Conservation (phyloP, 2,888 invertebrate genomes). For the Drosophila merina region DNA sequence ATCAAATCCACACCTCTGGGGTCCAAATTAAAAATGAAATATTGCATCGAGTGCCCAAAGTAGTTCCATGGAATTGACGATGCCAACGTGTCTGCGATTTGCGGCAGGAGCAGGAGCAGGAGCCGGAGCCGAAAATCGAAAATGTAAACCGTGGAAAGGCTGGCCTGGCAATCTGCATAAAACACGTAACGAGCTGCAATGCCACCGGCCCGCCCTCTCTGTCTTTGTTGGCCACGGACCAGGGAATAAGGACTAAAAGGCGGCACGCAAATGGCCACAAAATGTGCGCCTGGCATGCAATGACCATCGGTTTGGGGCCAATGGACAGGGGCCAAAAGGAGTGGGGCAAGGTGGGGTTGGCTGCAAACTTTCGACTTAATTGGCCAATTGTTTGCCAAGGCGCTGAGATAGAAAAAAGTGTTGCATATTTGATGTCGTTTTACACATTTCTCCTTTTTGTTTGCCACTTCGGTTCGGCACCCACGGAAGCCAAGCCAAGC, state of each 20-base stretch:
- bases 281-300: constrained; percentile 67
- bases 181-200: constrained; percentile 59
- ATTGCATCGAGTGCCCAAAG: constrained; percentile 35
- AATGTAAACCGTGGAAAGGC: constrained; percentile 51
- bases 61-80: constrained; percentile 46
- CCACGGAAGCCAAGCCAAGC: constrained; percentile 1
- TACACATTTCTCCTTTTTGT: constrained; percentile 16
- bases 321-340: constrained; percentile 8
- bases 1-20: constrained; percentile 57
- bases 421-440: constrained; percentile 56
- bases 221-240: constrained; percentile 15
- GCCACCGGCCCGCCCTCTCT: neutral
- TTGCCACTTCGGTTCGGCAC: neutral
- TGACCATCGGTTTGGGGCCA: constrained; percentile 33
- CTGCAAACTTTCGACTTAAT: constrained; percentile 68
- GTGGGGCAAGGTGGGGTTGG: neutral
- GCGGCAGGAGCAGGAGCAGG: neutral
- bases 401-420: constrained; percentile 51
- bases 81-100: constrained; percentile 41
- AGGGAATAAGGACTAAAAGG: constrained; percentile 25
- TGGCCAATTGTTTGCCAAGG: constrained; percentile 64
- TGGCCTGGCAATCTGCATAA: constrained; percentile 66
- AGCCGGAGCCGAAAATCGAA: constrained; percentile 48
- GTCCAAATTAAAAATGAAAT: constrained; percentile 57
- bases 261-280: constrained; percentile 67